Conservation (phyloP, 2,888 invertebrate species). For the Clivina fossor region DNA sequence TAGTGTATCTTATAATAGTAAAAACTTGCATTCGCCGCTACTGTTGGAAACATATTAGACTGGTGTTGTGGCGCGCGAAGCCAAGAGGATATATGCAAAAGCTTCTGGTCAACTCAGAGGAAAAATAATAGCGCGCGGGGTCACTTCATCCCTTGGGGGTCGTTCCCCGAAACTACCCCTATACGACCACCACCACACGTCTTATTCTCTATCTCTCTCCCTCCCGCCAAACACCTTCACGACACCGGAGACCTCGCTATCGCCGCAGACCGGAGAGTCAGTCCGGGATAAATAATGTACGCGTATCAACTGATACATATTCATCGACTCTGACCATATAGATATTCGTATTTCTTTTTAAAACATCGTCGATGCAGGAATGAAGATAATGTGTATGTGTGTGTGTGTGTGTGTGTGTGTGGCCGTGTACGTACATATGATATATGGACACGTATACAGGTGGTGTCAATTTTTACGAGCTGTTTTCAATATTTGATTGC, state of each 20-base stretch:
- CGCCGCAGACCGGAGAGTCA: slow-evolving; percentile 38
- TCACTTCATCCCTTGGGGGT: slow-evolving; percentile 50
- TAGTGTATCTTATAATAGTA: too few relatives aligned
- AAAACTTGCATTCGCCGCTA: slow-evolving; percentile 8
- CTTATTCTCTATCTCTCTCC: slow-evolving; percentile 36
- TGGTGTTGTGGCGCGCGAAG: slow-evolving; percentile 21
- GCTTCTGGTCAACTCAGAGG: slow-evolving; percentile 49
- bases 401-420: not conserved
- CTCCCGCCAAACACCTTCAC: slow-evolving; percentile 6
- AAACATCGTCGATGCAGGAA: too few relatives aligned
- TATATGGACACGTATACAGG: slow-evolving; percentile 1
- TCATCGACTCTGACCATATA: slow-evolving; percentile 21
- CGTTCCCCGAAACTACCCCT: slow-evolving; percentile 48
- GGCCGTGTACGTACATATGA: slow-evolving; percentile 1
- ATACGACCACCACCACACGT: slow-evolving; percentile 21
- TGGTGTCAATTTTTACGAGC: slow-evolving; percentile 6
- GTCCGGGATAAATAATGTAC: slow-evolving; percentile 44
- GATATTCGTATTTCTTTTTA: too few relatives aligned
- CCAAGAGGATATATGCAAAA: slow-evolving; percentile 54
- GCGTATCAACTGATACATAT: slow-evolving; percentile 28
- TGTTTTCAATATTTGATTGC: slow-evolving; percentile 10
- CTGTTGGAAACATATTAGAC: slow-evolving; percentile 18
- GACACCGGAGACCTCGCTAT: slow-evolving; percentile 36
- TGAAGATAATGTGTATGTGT: too few relatives aligned
- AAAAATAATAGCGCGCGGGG: slow-evolving; percentile 54